Percentiles rank a stretch among this genome's conserved stretches.
phyloP scores from a whole-genome alignment of 2,797 vertebrate species.

The Clarias pachynema region DNA sequence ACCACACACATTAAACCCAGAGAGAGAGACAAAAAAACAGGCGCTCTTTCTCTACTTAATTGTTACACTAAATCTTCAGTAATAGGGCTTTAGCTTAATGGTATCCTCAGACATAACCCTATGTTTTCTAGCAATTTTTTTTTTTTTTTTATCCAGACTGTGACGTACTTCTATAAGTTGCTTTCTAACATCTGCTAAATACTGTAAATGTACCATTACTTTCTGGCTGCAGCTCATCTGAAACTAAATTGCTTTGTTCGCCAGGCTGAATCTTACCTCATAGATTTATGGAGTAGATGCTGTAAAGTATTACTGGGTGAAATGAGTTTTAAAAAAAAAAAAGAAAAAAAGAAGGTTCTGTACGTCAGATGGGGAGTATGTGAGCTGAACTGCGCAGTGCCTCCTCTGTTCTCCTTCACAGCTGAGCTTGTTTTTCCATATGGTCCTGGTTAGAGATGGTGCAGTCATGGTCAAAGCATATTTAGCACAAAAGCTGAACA shows the following conservation, averaged over 20 bases:
- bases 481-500: constrained; percentile 37
- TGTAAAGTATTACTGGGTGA: constrained; percentile 22
- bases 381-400: constrained; percentile 27
- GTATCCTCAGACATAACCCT: neutral
- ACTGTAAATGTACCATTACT: neutral
- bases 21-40: neutral
- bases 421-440: constrained; percentile 63
- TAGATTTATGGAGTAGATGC: neutral
- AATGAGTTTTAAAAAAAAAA: neutral
- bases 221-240: constrained; percentile 9
- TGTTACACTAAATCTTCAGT: neutral
- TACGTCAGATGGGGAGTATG: constrained; percentile 19
- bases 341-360: neutral
- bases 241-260: constrained; percentile 7
- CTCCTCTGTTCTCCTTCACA: constrained; percentile 44
- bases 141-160: neutral
- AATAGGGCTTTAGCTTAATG: neutral
- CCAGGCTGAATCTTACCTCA: neutral
- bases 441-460: constrained; percentile 65
- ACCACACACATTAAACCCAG: constrained; percentile 1
- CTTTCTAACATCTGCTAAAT: constrained; percentile 2
- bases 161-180: neutral
- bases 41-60: neutral
- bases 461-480: constrained; percentile 57
- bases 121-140: neutral